phyloP scores from a whole-genome alignment of 2,113 vertebrate species.

The Platycercus adscitus region DNA sequence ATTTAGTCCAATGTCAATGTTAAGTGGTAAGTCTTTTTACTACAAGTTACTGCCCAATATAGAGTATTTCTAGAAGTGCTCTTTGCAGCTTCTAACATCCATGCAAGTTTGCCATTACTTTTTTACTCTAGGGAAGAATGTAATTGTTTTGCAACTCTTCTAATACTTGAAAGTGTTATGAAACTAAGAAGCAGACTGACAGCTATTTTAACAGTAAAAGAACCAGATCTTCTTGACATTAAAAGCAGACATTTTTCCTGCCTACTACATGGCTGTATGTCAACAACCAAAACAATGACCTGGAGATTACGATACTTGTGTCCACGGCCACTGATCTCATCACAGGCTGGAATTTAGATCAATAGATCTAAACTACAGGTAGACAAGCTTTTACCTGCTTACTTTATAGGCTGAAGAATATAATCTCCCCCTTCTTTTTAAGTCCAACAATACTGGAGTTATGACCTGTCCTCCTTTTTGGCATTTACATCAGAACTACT shows the following conservation, averaged over 20 bases:
- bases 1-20: neutral
- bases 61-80: neutral
- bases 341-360: neutral
- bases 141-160: neutral
- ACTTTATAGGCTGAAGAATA: neutral
- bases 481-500: neutral
- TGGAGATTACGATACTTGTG: accelerated
- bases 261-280: neutral
- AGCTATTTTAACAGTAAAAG: neutral
- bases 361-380: neutral
- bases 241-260: neutral
- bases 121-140: neutral
- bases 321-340: neutral
- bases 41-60: neutral
- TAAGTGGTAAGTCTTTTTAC: neutral
- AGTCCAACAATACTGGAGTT: neutral
- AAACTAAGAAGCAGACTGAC: neutral
- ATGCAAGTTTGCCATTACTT: neutral
- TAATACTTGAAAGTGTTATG: neutral
- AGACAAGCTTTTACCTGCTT: neutral
- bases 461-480: neutral
- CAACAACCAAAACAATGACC: neutral
- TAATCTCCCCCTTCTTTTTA: neutral
- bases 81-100: neutral
- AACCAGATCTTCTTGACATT: neutral